Base-by-base conservation (phyloP, 2,888 invertebrate species). In the Lepidochitona cinerea region DNA sequence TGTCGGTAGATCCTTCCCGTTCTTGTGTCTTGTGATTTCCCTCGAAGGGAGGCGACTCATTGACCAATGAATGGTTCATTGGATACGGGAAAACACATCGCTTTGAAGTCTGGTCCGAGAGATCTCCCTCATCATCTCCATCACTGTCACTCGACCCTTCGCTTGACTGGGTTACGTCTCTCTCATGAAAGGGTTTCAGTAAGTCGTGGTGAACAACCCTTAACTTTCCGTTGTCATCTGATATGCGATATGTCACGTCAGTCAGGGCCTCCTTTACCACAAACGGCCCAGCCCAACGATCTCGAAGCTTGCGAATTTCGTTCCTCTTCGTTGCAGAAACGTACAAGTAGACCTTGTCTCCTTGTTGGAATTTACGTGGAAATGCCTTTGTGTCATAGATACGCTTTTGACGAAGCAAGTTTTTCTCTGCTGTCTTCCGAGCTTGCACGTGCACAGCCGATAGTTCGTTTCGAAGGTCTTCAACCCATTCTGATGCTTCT, bases 271-370 rank as follows among this genome's bases (percentile, higher is more conserved):
- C 23, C 18, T 49, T 36, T 6, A 69, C 64, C 5, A 5, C 12
- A 32, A 64, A 69, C 1, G 69, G 73, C 23, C 72, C 68, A 9
- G 35, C 35, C 72, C 72, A 68, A 59, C 53, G 67, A n/a, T 68
- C 36, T 32, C 59, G 68, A 18, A 73, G 65, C 33, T 69, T 73
- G 14, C 64, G 37, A 29, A 52, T 59, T 49, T 59, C 64, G 18
- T 65, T 52, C 35, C 32, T 12, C 7, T 37, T 41, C n/a, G 65
- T 71, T 0, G 41, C 37, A 33, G 71, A 65, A 9, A 52, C 35
- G 49, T 71, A 66, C 33, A 71, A 7, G n/a, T 33, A 71, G 2
- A 66, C 67, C 26, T 36, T 49, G 14, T 33, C 18, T 49, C 49
- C 49, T 23, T n/a, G n/a, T n/a, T 4, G 49, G 4, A 49, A 49